A percentile compares a stretch with the other conserved stretches of the same genome.
Conservation (phyloP, 2,113 vertebrate species). For the Podarcis cretensis region DNA sequence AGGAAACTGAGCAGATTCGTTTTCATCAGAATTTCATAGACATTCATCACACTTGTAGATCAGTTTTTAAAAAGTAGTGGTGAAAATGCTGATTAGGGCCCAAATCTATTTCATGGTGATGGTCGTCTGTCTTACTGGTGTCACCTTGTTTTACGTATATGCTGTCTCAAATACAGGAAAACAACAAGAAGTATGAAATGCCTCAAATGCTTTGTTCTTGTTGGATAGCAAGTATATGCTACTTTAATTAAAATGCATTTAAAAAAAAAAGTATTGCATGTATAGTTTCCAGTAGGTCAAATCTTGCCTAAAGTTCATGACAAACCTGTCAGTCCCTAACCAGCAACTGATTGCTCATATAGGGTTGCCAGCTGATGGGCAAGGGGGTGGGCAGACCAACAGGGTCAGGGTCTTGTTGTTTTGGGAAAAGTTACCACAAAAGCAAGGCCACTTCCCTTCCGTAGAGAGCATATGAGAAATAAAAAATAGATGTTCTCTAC, state of each 20-base stretch:
- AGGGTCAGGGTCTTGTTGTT: neutral
- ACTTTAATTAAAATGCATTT: neutral
- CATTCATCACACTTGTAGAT: slow-evolving; percentile 66
- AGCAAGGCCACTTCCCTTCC: neutral
- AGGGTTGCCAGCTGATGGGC: too few species aligned
- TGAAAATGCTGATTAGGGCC: slow-evolving; percentile 48
- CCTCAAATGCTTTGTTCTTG: neutral
- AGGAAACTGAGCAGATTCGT: slow-evolving; percentile 66
- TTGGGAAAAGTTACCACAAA: neutral
- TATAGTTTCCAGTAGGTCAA: neutral
- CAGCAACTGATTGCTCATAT: neutral
- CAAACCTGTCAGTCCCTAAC: neutral
- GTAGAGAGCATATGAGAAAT: fast-evolving
- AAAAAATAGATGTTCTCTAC: neutral
- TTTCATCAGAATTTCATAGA: slow-evolving; percentile 67
- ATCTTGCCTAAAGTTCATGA: neutral
- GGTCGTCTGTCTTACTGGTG: slow-evolving; percentile 46
- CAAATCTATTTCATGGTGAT: slow-evolving; percentile 42
- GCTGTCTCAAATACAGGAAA: slow-evolving; percentile 5
- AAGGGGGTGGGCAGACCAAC: too few species aligned
- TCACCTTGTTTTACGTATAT: neutral
- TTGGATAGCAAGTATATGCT: neutral
- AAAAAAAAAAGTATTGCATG: neutral
- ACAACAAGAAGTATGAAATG: neutral
- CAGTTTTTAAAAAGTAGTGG: slow-evolving; percentile 45